Percentiles rank a stretch among this genome's conserved stretches.
Evolutionary conservation across 2,113 vertebrate species (phyloP).

Genomic region (Columba janthina): DNA sequence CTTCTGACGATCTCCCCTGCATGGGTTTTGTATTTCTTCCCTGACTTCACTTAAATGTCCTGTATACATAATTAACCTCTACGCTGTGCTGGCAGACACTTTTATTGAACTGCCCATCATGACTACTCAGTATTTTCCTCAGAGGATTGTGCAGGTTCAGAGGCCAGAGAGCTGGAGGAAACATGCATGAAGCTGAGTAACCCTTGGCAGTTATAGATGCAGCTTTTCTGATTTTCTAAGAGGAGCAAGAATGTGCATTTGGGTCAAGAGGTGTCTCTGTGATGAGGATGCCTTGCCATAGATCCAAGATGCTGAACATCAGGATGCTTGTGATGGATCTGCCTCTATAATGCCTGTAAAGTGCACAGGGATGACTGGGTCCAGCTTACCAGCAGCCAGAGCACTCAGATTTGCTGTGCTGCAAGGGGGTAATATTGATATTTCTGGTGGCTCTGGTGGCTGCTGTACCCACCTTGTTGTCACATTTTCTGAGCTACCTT

Average conservation of each 20-base stretch:
- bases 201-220: conserved; percentile 56
- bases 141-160: conserved; percentile 55
- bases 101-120: conserved; percentile 50
- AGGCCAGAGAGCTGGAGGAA: conserved; percentile 62
- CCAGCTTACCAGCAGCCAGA: background rate
- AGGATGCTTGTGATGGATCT: background rate
- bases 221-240: conserved; percentile 28
- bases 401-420: background rate
- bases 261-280: conserved; percentile 52
- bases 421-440: rapidly evolving
- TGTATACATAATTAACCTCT: conserved; percentile 21
- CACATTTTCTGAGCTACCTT: background rate
- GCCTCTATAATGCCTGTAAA: background rate
- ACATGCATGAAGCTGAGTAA: conserved; percentile 25
- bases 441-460: background rate
- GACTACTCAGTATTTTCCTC: conserved; percentile 53
- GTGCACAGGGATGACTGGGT: background rate
- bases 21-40: background rate
- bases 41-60: conserved; percentile 1
- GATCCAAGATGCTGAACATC: conserved; percentile 17
- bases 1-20: rapidly evolving
- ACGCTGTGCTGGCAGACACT: background rate
- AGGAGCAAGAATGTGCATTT: conserved; percentile 57
- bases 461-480: background rate
- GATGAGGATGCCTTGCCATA: conserved; percentile 25